phyloP scores from a whole-genome alignment of 2,797 vertebrate species.

The Poecile montanus region DNA sequence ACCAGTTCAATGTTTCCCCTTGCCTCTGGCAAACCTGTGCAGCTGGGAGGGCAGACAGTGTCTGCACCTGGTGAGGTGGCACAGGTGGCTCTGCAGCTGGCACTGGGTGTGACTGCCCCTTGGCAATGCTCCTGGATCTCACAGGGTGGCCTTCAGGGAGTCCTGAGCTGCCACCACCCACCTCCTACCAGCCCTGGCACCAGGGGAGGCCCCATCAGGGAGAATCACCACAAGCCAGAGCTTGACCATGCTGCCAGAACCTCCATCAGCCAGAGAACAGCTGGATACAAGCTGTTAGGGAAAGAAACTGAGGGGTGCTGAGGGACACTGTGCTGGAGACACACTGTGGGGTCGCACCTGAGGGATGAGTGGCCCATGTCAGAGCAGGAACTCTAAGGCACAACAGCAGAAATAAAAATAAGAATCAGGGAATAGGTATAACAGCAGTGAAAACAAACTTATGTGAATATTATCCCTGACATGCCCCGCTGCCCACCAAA shows the following conservation, averaged over 20 bases:
- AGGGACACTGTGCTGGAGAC: background rate
- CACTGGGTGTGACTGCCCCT: rapidly evolving
- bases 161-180: rapidly evolving
- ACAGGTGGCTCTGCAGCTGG: background rate
- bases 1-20: background rate
- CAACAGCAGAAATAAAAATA: background rate
- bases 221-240: rapidly evolving
- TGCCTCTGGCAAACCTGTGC: background rate
- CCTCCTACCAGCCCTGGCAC: rapidly evolving
- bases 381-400: background rate
- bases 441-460: background rate
- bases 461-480: background rate
- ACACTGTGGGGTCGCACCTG: background rate
- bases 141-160: background rate
- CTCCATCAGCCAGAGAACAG: rapidly evolving
- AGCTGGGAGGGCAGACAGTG: background rate
- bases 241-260: rapidly evolving
- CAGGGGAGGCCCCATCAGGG: rapidly evolving
- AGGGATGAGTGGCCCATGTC: rapidly evolving
- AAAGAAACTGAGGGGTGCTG: background rate
- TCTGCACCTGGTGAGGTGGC: background rate
- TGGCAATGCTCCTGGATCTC: rapidly evolving
- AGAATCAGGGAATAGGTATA: background rate
- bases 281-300: background rate
- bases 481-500: background rate